Conservation (phyloP, 2,113 vertebrate genomes). For the Helogale parvula region DNA sequence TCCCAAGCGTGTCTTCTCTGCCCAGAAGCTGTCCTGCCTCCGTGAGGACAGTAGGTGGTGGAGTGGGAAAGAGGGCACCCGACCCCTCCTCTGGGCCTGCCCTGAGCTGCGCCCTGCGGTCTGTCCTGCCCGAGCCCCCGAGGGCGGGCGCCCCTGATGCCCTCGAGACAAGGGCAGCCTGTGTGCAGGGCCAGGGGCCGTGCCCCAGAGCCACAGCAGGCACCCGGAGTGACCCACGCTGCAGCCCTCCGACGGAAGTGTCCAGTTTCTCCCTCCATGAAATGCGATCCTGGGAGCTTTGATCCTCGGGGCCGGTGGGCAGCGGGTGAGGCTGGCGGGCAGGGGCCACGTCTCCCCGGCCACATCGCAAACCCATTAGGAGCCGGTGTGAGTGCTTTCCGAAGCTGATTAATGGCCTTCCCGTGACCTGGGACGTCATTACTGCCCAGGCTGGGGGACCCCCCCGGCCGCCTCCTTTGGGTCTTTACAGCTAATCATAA, state of each 20-base stretch:
- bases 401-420: constrained; percentile 64
- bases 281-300: neutral
- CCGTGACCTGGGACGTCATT: constrained; percentile 46
- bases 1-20: neutral
- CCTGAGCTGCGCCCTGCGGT: neutral
- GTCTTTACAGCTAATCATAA: constrained; percentile 53
- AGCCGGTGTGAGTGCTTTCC: constrained; percentile 54
- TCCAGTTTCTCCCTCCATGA: constrained; percentile 47
- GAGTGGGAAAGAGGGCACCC: neutral
- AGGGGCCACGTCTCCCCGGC: constrained; percentile 60
- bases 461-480: constrained; percentile 7
- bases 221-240: constrained; percentile 14
- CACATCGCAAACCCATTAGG: constrained; percentile 43
- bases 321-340: neutral
- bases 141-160: rapidly evolving
- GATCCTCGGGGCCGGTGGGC: constrained; percentile 41
- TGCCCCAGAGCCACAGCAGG: neutral
- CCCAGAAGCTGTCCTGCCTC: too few relatives aligned
- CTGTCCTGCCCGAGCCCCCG: neutral
- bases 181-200: neutral
- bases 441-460: neutral
- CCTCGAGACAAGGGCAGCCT: neutral
- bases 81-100: neutral
- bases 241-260: neutral
- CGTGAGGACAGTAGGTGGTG: neutral